A percentile compares a stretch with the other conserved stretches of the same genome.
These are phyloP conservation scores for Tiliacea citrago DNA, from an alignment of 2,888 invertebrate genomes.

Conservation along the genomic window DNA sequence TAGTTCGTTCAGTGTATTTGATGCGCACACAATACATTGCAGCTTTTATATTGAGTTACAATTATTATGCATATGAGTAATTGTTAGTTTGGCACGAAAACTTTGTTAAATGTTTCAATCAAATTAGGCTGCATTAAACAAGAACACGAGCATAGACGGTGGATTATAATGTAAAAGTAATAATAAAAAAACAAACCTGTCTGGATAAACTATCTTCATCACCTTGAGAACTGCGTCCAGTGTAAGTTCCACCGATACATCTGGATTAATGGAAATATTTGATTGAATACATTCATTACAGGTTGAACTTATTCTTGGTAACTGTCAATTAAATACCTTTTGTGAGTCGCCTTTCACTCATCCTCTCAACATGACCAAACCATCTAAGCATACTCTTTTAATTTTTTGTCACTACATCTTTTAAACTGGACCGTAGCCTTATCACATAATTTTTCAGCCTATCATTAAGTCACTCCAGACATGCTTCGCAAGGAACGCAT, in stretches of 20 bases:
- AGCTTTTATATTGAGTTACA: slow-evolving; percentile 14
- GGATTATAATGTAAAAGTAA: neutral
- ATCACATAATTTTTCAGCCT: too few relatives aligned
- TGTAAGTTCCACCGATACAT: slow-evolving; percentile 92
- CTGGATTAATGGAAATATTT: slow-evolving; percentile 69
- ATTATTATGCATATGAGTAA: slow-evolving; percentile 8
- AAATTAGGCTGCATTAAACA: slow-evolving; percentile 1
- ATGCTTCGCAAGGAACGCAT: too few relatives aligned
- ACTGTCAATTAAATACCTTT: neutral
- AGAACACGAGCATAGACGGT: neutral
- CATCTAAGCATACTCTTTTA: too few relatives aligned
- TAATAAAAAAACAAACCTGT: slow-evolving; percentile 79
- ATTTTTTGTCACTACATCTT: too few relatives aligned
- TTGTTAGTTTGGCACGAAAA: slow-evolving; percentile 14
- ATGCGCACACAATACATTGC: slow-evolving; percentile 4
- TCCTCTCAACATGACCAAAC: too few relatives aligned
- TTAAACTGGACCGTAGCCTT: too few relatives aligned
- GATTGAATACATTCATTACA: neutral
- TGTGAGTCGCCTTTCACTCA: too few relatives aligned
- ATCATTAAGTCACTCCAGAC: too few relatives aligned
- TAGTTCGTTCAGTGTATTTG: slow-evolving; percentile 42
- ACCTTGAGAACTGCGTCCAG: slow-evolving; percentile 87
- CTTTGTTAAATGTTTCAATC: neutral
- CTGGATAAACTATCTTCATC: slow-evolving; percentile 92
- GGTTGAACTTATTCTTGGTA: neutral